Conservation (phyloP, 2,888 invertebrate genomes). For the Andrena marginata region DNA sequence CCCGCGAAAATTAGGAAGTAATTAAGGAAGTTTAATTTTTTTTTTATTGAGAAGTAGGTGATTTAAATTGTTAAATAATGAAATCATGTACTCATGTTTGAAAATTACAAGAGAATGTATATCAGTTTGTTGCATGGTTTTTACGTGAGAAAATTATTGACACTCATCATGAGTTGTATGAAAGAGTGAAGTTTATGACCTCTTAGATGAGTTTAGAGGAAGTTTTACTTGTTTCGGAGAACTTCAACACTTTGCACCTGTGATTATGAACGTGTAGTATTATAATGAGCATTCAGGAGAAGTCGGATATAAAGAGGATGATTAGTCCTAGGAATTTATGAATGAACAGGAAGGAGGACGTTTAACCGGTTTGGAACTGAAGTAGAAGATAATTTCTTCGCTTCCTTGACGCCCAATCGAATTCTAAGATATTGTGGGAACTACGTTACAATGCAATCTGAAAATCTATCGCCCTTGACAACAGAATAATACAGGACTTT, state of each 20-base stretch:
- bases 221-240: background rate
- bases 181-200: no score
- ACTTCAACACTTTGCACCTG: background rate
- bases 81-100: no score
- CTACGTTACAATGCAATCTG: background rate
- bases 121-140: no score
- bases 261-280: background rate
- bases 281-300: background rate
- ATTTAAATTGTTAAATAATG: no score
- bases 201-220: no score
- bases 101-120: no score
- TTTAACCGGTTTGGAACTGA: conserved; percentile 23
- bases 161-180: no score
- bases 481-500: background rate
- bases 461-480: background rate
- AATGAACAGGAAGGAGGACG: conserved; percentile 16
- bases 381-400: conserved; percentile 3
- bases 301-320: conserved; percentile 6
- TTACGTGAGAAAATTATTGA: no score
- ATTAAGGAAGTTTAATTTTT: no score
- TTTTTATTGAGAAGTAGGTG: no score
- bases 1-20: no score
- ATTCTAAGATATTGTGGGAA: background rate
- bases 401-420: background rate
- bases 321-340: conserved; percentile 12